These are phyloP conservation scores for Hippolais icterina DNA, from an alignment of 2,113 vertebrate genomes.

Conservation along the genomic window DNA sequence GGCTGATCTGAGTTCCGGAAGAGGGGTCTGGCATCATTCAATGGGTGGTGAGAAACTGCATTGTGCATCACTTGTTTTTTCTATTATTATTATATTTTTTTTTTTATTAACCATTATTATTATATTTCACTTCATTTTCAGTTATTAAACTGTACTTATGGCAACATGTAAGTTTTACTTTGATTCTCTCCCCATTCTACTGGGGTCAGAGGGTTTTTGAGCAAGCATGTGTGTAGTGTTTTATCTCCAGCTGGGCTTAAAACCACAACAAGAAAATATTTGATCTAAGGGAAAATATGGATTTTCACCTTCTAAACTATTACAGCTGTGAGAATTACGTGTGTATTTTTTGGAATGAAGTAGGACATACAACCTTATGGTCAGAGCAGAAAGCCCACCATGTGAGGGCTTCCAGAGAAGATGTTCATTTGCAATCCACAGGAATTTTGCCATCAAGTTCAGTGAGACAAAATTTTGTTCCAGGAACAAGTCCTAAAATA, in stretches of 20 bases:
- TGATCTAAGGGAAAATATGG: neutral
- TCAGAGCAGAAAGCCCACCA: neutral
- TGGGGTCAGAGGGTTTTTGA: rapidly evolving
- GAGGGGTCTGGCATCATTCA: neutral
- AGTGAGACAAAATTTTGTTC: neutral
- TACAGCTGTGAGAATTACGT: neutral
- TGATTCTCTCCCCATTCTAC: neutral
- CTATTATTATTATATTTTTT: neutral
- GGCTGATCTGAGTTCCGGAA: rapidly evolving
- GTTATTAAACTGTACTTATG: neutral
- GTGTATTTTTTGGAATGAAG: neutral
- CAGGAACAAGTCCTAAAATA: neutral
- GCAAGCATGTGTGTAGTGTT: rapidly evolving
- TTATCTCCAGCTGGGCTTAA: neutral
- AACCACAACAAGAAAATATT: neutral
- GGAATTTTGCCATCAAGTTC: neutral
- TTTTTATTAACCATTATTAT: neutral
- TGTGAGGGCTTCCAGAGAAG: neutral
- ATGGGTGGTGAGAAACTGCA: neutral
- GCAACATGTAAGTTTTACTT: neutral
- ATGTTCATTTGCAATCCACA: neutral
- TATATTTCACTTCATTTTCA: neutral
- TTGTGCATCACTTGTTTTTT: neutral
- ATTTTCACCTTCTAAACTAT: neutral
- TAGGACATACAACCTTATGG: neutral